Percentiles rank a stretch among this genome's conserved stretches.
These are phyloP conservation scores for Athrips mouffetella DNA, from an alignment of 2,888 invertebrate species.

Conservation along the genomic window DNA sequence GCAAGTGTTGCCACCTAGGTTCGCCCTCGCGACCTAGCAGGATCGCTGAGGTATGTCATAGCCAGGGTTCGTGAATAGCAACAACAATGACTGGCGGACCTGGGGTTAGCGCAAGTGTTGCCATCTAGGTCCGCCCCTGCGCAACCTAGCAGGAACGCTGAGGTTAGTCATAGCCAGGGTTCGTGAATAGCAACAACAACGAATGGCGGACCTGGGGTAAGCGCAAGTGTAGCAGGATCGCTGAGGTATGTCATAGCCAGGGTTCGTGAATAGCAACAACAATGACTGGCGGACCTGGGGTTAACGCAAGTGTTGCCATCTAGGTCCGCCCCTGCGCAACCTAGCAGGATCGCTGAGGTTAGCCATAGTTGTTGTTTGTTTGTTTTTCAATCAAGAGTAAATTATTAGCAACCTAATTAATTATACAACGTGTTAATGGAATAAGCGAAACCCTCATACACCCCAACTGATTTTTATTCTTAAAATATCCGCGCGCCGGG, in stretches of 20 bases:
- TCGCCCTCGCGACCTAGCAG: too few species aligned
- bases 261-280: constrained; percentile 88
- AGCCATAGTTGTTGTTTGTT: too few species aligned
- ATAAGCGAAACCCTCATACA: too few species aligned
- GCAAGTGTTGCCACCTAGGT: too few species aligned
- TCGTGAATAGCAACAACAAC: constrained; percentile 87
- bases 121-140: constrained; percentile 31
- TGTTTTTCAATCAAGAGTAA: too few species aligned
- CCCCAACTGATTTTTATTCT: too few species aligned
- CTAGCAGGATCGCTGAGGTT: constrained; percentile 46
- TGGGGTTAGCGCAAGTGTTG: constrained; percentile 68
- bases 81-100: constrained; percentile 92
- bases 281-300: constrained; percentile 88
- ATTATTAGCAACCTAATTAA: too few species aligned
- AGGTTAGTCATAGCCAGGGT: constrained; percentile 35
- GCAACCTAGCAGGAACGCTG: constrained; percentile 37
- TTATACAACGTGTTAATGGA: too few species aligned
- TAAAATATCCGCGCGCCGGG: too few species aligned
- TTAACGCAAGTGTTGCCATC: constrained; percentile 50
- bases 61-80: too few species aligned
- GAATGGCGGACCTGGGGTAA: constrained; percentile 87
- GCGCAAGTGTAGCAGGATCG: constrained; percentile 49
- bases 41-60: too few species aligned
- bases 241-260: constrained; percentile 39
- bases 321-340: constrained; percentile 26